A percentile compares a stretch with the other conserved stretches of the same genome.
Conservation (phyloP, 2,888 invertebrate genomes). For the Eupeodes latifasciatus region DNA sequence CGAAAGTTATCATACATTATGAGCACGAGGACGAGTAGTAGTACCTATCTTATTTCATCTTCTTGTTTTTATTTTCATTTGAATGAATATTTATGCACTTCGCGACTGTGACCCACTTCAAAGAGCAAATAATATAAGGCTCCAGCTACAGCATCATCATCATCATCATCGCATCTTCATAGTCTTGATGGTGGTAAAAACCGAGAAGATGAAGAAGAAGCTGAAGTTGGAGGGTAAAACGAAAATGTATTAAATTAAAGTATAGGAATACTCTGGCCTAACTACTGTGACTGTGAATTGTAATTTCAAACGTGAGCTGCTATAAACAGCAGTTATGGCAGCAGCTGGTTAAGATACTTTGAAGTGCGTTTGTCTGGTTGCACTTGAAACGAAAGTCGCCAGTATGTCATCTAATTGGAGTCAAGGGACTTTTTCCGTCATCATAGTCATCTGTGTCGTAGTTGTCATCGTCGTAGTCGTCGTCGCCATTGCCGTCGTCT, state of each 20-base stretch:
- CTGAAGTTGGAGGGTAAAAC: background rate
- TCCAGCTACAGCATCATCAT: background rate
- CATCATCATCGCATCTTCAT: constrained; percentile 19
- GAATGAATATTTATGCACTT: constrained; percentile 75
- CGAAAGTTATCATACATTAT: constrained; percentile 16
- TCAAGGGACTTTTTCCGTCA: constrained; percentile 74
- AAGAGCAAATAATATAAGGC: constrained; percentile 39
- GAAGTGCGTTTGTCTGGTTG: constrained; percentile 76
- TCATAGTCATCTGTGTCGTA: constrained; percentile 61
- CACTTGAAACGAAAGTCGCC: constrained; percentile 76
- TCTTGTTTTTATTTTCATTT: constrained; percentile 6
- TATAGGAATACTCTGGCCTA: constrained; percentile 29
- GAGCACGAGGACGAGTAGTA: constrained; percentile 34
- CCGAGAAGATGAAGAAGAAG: constrained; percentile 17
- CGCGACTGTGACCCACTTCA: constrained; percentile 76
- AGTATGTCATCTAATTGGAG: constrained; percentile 76
- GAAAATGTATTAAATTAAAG: background rate
- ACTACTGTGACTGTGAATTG: constrained; percentile 61
- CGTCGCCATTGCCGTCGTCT: constrained; percentile 6
- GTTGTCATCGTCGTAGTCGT: background rate
- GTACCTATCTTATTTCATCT: constrained; percentile 61
- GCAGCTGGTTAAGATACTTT: constrained; percentile 73
- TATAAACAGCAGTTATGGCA: constrained; percentile 59
- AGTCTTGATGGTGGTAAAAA: constrained; percentile 28
- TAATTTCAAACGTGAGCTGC: constrained; percentile 75